Evolutionary conservation across 1,140 invertebrate species (phyloP).

Genomic region (Philopotamus ludificatus): DNA sequence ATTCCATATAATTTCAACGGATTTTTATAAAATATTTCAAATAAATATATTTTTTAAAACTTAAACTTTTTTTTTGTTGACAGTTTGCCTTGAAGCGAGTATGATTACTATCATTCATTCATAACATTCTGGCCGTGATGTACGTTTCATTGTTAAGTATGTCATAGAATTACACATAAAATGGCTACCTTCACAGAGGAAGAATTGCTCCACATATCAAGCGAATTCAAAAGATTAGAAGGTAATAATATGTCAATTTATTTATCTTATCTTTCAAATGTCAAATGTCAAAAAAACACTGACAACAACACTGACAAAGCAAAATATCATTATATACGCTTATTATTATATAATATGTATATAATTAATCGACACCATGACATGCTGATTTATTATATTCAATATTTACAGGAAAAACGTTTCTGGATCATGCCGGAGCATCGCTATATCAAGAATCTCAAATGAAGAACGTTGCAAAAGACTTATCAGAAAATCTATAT

Average conservation of each 20-base stretch:
- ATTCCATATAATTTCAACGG: no score
- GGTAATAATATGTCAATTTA: constrained; percentile 45
- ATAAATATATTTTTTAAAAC: no score
- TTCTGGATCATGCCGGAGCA: constrained; percentile 89
- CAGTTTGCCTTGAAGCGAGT: background rate
- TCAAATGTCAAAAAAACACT: background rate
- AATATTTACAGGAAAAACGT: constrained; percentile 66
- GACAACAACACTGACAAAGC: no score
- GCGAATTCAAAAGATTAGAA: constrained; percentile 55
- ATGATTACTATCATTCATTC: background rate
- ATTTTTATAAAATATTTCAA: no score
- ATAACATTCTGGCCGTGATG: background rate
- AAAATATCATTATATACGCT: background rate
- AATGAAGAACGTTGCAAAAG: constrained; percentile 64
- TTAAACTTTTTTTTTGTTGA: no score
- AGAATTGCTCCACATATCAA: constrained; percentile 49
- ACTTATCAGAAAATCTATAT: constrained; percentile 71
- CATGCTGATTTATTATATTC: constrained; percentile 20
- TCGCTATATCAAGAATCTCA: constrained; percentile 79
- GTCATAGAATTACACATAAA: no score
- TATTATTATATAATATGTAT: background rate
- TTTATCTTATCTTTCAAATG: no score
- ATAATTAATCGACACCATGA: background rate
- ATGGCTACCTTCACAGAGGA: constrained; percentile 15
- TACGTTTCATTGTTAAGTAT: background rate